Conservation (phyloP, 2,888 invertebrate species). For the Drosophila yooni region DNA sequence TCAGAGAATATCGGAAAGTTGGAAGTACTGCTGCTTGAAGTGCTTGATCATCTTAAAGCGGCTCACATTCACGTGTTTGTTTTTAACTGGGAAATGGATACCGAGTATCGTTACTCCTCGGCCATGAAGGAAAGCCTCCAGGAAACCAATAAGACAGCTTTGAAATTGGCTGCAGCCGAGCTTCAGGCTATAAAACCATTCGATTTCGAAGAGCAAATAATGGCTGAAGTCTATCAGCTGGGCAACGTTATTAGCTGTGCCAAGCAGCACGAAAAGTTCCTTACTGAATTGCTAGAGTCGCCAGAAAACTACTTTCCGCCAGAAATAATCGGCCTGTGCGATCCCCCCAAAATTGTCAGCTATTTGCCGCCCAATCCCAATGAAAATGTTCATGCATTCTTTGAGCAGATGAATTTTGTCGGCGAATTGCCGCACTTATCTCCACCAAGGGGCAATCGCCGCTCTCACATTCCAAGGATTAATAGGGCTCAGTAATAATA, state of each 20-base stretch:
- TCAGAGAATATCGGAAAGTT: slow-evolving; percentile 62
- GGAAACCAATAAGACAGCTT: slow-evolving; percentile 38
- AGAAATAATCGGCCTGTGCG: slow-evolving; percentile 48
- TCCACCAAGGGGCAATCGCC: slow-evolving; percentile 54
- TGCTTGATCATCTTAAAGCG: slow-evolving; percentile 70
- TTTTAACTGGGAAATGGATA: slow-evolving; percentile 79
- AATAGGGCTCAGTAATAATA: slow-evolving; percentile 18
- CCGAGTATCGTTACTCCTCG: slow-evolving; percentile 65
- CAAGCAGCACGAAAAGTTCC: slow-evolving; percentile 49
- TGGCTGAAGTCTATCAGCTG: slow-evolving; percentile 41
- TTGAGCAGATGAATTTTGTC: slow-evolving; percentile 18
- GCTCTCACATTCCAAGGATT: slow-evolving; percentile 28
- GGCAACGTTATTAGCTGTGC: slow-evolving; percentile 32
- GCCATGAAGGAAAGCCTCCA: slow-evolving; percentile 46
- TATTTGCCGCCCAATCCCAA: not conserved
- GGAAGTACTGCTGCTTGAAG: slow-evolving; percentile 51
- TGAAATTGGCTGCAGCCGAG: slow-evolving; percentile 18
- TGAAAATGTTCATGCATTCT: not conserved
- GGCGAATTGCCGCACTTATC: slow-evolving; percentile 49
- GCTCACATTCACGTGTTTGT: slow-evolving; percentile 66
- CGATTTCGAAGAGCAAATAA: slow-evolving; percentile 37
- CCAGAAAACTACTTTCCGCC: slow-evolving; percentile 65
- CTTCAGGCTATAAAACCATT: not conserved
- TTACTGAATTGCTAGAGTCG: slow-evolving; percentile 42
- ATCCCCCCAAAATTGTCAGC: not conserved